These are phyloP conservation scores for Pseudomyrmex flavicornis DNA, from an alignment of 1,140 invertebrate genomes.

Conservation along the genomic window DNA sequence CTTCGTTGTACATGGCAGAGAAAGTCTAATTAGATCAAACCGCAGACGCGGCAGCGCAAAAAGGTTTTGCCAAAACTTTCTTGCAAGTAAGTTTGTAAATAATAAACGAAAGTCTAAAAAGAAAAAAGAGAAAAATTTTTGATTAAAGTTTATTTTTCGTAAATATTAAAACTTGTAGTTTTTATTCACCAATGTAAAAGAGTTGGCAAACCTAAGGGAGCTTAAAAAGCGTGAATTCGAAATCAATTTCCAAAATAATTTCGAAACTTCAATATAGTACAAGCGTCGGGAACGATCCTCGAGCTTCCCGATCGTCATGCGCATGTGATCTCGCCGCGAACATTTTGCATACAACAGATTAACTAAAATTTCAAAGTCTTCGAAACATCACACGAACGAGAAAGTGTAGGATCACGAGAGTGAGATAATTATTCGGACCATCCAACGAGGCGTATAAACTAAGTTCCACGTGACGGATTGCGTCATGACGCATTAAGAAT, in stretches of 20 bases:
- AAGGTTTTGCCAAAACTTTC: conserved; percentile 34
- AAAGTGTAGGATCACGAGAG: conserved; percentile 2
- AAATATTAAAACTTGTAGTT: neutral
- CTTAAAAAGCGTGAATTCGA: neutral
- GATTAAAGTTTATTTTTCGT: neutral
- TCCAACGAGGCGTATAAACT: conserved; percentile 19
- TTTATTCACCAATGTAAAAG: no score
- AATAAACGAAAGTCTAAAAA: no score
- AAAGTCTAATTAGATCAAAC: conserved; percentile 65
- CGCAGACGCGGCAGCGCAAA: conserved; percentile 11
- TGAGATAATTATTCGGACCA: conserved; percentile 39
- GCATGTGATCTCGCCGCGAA: conserved; percentile 39
- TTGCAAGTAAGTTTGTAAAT: neutral
- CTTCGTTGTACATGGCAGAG: neutral
- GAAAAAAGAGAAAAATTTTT: no score
- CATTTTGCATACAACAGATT: conserved; percentile 25
- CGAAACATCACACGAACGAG: conserved; percentile 5
- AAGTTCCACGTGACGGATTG: neutral
- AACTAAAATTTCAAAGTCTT: conserved; percentile 14
- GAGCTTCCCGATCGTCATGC: conserved; percentile 46
- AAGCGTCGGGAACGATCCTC: conserved; percentile 36
- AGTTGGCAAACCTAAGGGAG: neutral
- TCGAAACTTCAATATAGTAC: neutral
- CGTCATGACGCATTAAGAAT: neutral
- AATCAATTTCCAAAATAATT: conserved; percentile 8